phyloP scores from a whole-genome alignment of 2,888 invertebrate species.

The Eurytoma californica region DNA sequence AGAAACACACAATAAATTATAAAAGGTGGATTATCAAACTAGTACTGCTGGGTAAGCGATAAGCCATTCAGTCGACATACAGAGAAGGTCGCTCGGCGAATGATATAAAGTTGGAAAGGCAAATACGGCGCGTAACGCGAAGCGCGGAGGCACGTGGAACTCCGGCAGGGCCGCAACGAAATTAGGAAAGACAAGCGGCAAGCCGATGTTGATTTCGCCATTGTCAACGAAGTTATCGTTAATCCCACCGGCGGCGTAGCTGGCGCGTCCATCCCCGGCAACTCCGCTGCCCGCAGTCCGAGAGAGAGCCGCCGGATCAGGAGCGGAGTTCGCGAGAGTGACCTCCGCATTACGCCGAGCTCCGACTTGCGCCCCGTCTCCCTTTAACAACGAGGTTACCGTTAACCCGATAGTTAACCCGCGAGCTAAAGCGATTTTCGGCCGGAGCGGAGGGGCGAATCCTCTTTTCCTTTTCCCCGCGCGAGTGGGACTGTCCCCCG shows the following conservation, averaged over 20 bases:
- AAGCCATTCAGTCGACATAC: not conserved
- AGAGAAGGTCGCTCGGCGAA: not conserved
- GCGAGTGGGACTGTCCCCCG: not conserved
- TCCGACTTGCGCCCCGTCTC: constrained; percentile 21
- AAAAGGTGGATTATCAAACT: no score
- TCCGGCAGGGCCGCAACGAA: constrained; percentile 10
- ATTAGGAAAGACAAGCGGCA: constrained; percentile 51
- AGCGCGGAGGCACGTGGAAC: not conserved
- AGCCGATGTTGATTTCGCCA: constrained; percentile 50
- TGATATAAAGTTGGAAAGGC: constrained; percentile 10
- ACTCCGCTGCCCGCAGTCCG: not conserved
- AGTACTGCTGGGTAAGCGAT: not conserved
- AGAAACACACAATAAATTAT: no score
- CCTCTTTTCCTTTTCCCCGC: constrained; percentile 58
- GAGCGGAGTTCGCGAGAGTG: not conserved
- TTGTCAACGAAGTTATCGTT: constrained; percentile 59
- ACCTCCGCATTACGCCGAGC: constrained; percentile 7
- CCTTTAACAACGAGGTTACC: constrained; percentile 61
- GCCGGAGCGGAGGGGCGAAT: constrained; percentile 46
- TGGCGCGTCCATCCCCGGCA: not conserved
- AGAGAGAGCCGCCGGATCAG: constrained; percentile 9
- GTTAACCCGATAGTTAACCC: constrained; percentile 65
- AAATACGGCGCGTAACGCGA: not conserved
- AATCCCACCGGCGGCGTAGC: constrained; percentile 29
- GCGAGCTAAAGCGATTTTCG: constrained; percentile 59